Conservation (phyloP, 2,113 vertebrate genomes). For the Oryctolagus cuniculus region DNA sequence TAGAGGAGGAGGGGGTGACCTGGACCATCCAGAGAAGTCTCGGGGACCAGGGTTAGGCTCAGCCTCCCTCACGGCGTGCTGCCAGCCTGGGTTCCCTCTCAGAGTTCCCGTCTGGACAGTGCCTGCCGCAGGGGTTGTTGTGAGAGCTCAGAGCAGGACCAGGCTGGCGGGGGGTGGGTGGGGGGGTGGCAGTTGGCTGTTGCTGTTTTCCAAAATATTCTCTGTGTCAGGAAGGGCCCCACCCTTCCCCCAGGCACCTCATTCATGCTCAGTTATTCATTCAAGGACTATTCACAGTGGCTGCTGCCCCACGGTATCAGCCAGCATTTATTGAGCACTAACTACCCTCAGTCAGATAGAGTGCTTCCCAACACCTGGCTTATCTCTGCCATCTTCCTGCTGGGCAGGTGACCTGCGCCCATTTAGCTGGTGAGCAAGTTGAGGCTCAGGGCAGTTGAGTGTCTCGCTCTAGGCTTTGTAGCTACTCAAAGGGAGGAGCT, state of each 20-base stretch:
- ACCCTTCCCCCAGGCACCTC: rapidly evolving
- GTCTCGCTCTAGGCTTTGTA: neutral
- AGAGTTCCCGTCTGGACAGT: neutral
- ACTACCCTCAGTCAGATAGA: neutral
- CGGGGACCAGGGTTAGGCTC: neutral
- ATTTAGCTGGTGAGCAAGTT: neutral
- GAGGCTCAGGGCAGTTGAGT: neutral
- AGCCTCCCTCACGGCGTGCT: neutral
- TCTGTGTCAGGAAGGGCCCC: neutral
- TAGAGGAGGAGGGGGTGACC: neutral
- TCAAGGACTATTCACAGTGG: neutral
- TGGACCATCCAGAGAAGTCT: neutral
- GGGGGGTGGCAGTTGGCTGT: neutral
- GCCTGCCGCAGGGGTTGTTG: neutral
- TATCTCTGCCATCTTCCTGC: neutral
- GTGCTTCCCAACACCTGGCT: neutral
- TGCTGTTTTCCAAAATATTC: neutral
- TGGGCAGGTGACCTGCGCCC: neutral
- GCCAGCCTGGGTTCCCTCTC: neutral
- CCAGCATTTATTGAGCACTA: neutral
- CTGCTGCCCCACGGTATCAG: too few species aligned
- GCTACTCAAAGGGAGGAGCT: neutral
- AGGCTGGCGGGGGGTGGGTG: too few species aligned
- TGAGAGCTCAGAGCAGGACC: neutral
- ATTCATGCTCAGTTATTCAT: neutral